Base-by-base conservation (phyloP, 2,888 invertebrate genomes). In the Julus scanicus region DNA sequence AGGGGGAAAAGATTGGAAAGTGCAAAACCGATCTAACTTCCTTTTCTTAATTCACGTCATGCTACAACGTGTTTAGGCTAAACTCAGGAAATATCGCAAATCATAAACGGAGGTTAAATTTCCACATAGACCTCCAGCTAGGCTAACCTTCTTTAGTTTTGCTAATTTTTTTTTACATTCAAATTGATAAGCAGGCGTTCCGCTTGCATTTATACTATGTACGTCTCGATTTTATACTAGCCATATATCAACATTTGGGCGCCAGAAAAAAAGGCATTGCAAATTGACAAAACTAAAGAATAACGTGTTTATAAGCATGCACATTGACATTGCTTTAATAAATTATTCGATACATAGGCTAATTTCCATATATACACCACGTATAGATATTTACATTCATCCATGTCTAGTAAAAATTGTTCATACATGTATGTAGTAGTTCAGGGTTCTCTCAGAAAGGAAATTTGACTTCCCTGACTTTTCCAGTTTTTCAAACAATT, bases 91-190 rank as follows among this genome's bases (percentile, higher is more conserved):
- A 57, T 57, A 57, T 9, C 57, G 9, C 57, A 57, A 57, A 57
- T n/a, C 57, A 57, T n/a, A 57, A 57, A 57, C n/a, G 57, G 57
- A 57, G 57, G 57, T 57, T 17, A 57, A 57, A 57, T 57, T 57
- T 57, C 57, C 57, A 17, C 57, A 57, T 13, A n/a, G 17, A 57
- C n/a, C n/a, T 6, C 57, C 53, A 13, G 13, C 53, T 11, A 53
- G 53, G 53, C 53, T 53, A 53, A 17, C 53, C 11, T 53, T 53
- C 53, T 53, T 0, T 17, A 15, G 13, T 53, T 53, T 15, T 11
- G 53, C 17, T 53, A 53, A 53, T 53, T 53, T 53, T 29, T 53
- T 29, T 17, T 53, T 17, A 17, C 3, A 57, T 57, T n/a, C 5
- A 57, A 53, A 57, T 57, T 17, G 5, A 57, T 57, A 13, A 17